Evolutionary conservation across 2,113 vertebrate species (phyloP).

Genomic region (Engraulis encrasicolus): DNA sequence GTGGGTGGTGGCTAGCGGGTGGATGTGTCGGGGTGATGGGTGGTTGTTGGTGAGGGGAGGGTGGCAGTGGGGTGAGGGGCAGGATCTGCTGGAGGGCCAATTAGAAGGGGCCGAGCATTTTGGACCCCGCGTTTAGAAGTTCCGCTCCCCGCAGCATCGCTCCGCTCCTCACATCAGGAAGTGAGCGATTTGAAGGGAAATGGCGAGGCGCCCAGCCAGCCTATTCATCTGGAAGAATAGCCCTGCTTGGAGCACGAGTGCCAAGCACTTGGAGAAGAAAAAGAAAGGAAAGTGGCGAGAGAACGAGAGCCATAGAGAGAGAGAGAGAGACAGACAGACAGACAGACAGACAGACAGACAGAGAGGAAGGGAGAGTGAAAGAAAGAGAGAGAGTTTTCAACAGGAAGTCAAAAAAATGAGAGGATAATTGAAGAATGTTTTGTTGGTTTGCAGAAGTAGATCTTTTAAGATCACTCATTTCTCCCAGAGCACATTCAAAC

Average conservation of each 20-base stretch:
- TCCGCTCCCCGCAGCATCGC: constrained; percentile 62
- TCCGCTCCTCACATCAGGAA: constrained; percentile 35
- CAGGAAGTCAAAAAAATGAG: constrained; percentile 3
- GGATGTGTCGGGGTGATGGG: neutral
- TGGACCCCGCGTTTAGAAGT: constrained; percentile 67
- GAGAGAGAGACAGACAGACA: constrained; percentile 8
- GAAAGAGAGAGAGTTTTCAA: neutral
- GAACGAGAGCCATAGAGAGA: constrained; percentile 25
- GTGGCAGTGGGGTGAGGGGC: neutral
- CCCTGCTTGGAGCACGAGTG: constrained; percentile 44
- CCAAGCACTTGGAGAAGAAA: constrained; percentile 41
- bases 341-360: neutral
- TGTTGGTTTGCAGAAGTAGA: neutral
- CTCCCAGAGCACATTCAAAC: constrained; percentile 70
- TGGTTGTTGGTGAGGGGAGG: neutral
- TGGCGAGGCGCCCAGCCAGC: constrained; percentile 59
- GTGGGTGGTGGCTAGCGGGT: too few relatives aligned
- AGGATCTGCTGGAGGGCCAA: constrained; percentile 51
- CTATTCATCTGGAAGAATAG: constrained; percentile 61
- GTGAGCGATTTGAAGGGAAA: constrained; percentile 69
- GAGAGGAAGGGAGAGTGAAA: neutral
- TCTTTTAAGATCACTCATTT: constrained; percentile 52
- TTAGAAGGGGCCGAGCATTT: constrained; percentile 45
- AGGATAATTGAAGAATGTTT: neutral
- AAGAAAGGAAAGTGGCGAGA: neutral